These are phyloP conservation scores for Steinernema feltiae DNA, from an alignment of 1,140 invertebrate species.

Conservation along the genomic window DNA sequence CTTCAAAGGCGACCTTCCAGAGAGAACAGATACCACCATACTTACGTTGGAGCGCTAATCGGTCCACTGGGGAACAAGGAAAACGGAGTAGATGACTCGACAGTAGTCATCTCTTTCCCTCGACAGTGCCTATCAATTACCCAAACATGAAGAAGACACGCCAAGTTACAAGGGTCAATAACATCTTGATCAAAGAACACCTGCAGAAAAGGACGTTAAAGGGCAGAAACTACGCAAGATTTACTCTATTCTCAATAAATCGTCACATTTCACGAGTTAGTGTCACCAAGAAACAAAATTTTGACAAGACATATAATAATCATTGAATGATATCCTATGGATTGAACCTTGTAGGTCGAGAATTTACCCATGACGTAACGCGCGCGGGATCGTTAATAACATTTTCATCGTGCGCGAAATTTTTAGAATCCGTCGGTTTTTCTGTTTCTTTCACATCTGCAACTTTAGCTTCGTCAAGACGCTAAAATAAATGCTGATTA, in stretches of 20 bases:
- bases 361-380: slow-evolving; percentile 41
- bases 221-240: too few relatives aligned
- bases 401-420: slow-evolving; percentile 52
- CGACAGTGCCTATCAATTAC: too few relatives aligned
- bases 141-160: too few relatives aligned
- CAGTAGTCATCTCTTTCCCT: too few relatives aligned
- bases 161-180: too few relatives aligned
- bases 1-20: slow-evolving; percentile 19
- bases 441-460: slow-evolving; percentile 33
- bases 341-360: not conserved
- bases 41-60: not conserved
- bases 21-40: slow-evolving; percentile 22
- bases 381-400: slow-evolving; percentile 46
- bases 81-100: not conserved
- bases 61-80: not conserved
- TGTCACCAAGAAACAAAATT: too few relatives aligned
- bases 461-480: slow-evolving; percentile 23
- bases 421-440: slow-evolving; percentile 29
- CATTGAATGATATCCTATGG: too few relatives aligned
- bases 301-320: too few relatives aligned
- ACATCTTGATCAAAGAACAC: too few relatives aligned
- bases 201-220: too few relatives aligned
- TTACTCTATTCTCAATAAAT: too few relatives aligned
- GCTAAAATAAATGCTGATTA: slow-evolving; percentile 19
- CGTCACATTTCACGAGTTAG: too few relatives aligned